Base-by-base conservation (phyloP, 1,140 invertebrate genomes). In the Eriosoma lanigerum region DNA sequence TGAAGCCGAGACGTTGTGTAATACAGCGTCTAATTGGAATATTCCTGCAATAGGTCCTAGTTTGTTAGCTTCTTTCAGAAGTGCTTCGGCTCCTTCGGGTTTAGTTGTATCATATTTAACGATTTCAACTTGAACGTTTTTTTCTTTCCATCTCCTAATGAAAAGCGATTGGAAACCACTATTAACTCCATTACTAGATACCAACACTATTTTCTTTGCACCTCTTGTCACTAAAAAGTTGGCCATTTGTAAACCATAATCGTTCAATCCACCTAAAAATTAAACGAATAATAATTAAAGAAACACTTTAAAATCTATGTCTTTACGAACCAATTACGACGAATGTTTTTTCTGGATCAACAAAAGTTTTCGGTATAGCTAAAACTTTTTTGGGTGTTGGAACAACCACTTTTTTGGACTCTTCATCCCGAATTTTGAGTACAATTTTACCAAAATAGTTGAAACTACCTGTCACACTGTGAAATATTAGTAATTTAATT, bases 241-340 rank as follows among this genome's bases (percentile, higher is more conserved):
- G n/a, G 92, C 90, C 75, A 99, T 86, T 87, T 98, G 96, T 26
- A 98, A 87, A 66, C 97, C 97, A 86, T 98, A 97, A 21, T 96
- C 97, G 80, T 96, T 96, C 0, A 98, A 88, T 83, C 96, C 97
- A 66, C 96, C 92, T 82, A 90, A n/a, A 62, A 73, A 81, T n/a
- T n/a, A 80, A 76, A 80, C 17, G 81, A 81, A 24, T 81, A 83
- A 32, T 73, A 15, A 48, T 48, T 48, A 48, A 48, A 8, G 19
- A 26, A 58, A 32, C 50, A 29, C 17, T 56, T 80, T 66, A 66
- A 8, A 48, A 64, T 64, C 10, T 17, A 80, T 17, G 4, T 56
- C 1, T 21, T n/a, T 12, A 58, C 82, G 72, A 66, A 85, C 84
- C 91, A 75, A 89, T 91, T 44, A 98, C 88, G 6, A 98, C 88